phyloP scores from a whole-genome alignment of 2,797 vertebrate species.

The Antrozous pallidus region DNA sequence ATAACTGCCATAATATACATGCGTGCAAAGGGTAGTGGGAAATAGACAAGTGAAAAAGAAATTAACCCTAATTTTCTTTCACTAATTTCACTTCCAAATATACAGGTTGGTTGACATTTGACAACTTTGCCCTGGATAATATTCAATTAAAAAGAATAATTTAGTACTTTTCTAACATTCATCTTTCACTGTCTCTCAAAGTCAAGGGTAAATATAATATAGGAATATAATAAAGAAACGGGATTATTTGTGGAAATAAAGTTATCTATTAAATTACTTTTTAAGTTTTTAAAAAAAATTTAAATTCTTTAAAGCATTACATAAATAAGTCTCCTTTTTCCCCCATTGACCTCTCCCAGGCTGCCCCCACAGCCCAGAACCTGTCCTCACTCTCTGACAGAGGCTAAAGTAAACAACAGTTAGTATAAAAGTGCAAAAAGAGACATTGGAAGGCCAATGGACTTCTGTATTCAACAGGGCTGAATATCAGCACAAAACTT shows the following conservation, averaged over 20 bases:
- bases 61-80: background rate
- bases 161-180: background rate
- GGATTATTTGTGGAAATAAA: background rate
- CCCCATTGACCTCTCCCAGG: too few relatives aligned
- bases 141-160: background rate
- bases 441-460: too few relatives aligned
- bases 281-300: background rate
- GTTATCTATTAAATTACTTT: background rate
- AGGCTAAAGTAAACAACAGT: too few relatives aligned
- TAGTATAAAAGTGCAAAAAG: too few relatives aligned
- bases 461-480: too few relatives aligned
- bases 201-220: background rate
- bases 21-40: background rate
- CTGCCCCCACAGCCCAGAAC: too few relatives aligned
- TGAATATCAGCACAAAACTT: too few relatives aligned
- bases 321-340: too few relatives aligned
- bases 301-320: too few relatives aligned
- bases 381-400: too few relatives aligned
- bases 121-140: background rate
- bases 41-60: background rate
- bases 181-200: background rate
- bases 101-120: background rate
- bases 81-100: background rate
- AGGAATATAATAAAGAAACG: background rate
- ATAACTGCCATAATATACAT: background rate